Conservation (phyloP, 2,888 invertebrate species). For the Loripinus fragilis region DNA sequence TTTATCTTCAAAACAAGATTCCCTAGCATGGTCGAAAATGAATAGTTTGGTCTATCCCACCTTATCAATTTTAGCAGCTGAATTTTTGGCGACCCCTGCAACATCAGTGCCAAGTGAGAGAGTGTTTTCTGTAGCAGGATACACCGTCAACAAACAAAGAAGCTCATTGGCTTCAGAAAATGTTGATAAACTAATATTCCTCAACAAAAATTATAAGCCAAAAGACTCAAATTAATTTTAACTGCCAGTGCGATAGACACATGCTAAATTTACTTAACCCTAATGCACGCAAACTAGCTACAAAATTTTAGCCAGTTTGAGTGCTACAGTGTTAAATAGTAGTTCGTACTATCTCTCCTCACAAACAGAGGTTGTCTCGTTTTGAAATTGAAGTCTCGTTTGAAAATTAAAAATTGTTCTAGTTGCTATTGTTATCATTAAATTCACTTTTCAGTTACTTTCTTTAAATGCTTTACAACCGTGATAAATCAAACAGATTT, state of each 20-base stretch:
- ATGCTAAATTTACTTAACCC: neutral
- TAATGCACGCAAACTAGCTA: too few species aligned
- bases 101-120: slow-evolving; percentile 17
- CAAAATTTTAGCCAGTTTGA: too few species aligned
- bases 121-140: slow-evolving; percentile 6
- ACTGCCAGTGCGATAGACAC: neutral
- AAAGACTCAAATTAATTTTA: neutral
- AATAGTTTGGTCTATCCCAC: neutral
- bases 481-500: too few species aligned
- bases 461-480: neutral
- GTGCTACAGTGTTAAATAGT: neutral
- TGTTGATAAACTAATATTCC: slow-evolving; percentile 7
- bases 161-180: neutral
- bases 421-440: neutral
- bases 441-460: neutral
- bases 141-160: neutral
- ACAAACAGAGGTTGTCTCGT: neutral
- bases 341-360: neutral
- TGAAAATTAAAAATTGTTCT: neutral
- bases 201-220: slow-evolving; percentile 10
- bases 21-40: slow-evolving; percentile 3
- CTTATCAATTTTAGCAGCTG: neutral
- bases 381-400: neutral
- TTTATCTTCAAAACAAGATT: neutral
- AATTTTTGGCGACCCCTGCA: neutral